phyloP scores from a whole-genome alignment of 2,797 vertebrate genomes.

The Morelia viridis region DNA sequence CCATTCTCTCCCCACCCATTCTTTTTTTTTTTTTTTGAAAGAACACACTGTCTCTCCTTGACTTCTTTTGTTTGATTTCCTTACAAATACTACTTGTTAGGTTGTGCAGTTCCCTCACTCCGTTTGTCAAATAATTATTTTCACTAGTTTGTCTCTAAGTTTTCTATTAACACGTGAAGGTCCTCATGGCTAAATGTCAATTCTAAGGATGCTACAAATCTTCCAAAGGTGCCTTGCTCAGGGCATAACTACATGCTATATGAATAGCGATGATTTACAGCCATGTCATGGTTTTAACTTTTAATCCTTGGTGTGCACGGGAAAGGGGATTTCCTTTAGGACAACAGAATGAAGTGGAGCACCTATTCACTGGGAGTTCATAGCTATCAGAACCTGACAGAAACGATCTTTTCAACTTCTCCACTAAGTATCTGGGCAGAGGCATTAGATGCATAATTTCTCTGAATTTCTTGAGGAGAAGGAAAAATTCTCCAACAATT shows the following conservation, averaged over 20 bases:
- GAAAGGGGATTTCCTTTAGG: neutral
- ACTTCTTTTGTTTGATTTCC: slow-evolving; percentile 7
- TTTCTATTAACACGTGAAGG: neutral
- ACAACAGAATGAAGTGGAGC: too few species aligned
- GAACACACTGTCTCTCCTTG: neutral
- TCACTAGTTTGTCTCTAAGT: neutral
- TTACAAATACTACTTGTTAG: neutral
- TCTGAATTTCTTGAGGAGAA: neutral
- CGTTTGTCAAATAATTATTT: neutral
- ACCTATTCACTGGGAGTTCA: neutral
- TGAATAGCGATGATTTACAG: neutral
- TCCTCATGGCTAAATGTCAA: neutral
- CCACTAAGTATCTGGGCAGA: neutral
- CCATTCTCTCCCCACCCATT: neutral
- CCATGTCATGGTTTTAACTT: neutral
- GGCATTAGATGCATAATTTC: neutral
- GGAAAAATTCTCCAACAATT: neutral
- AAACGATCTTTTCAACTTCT: neutral
- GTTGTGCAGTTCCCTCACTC: neutral
- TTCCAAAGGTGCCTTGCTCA: neutral
- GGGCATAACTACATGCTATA: neutral
- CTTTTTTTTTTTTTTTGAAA: neutral
- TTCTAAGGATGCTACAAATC: neutral
- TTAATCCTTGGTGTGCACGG: neutral
- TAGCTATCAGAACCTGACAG: neutral